These are phyloP conservation scores for Chiridota heheva DNA, from an alignment of 35 echinoderm and acorn worm species.

Conservation along the genomic window DNA sequence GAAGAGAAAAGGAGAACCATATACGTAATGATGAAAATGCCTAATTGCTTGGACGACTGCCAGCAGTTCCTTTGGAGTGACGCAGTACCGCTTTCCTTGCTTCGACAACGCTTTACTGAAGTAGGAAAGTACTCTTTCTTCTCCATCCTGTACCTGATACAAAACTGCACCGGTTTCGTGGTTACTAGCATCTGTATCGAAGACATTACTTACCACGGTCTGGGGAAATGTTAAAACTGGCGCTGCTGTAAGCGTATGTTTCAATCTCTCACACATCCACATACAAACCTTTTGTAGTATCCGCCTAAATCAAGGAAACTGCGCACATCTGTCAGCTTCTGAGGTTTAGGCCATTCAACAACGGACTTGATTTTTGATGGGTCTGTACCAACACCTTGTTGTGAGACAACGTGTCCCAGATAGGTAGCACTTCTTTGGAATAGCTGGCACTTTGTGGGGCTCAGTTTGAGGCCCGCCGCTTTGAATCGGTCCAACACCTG, in stretches of 20 bases:
- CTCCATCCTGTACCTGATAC: slow-evolving; percentile 49
- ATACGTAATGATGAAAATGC: slow-evolving; percentile 54
- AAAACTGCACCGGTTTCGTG: slow-evolving; percentile 47
- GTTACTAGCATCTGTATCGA: slow-evolving; percentile 62
- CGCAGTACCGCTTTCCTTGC: slow-evolving; percentile 48
- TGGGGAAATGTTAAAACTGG: slow-evolving; percentile 1
- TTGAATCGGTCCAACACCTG: neutral
- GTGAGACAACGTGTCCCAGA: slow-evolving; percentile 37
- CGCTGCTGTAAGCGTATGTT: slow-evolving; percentile 20
- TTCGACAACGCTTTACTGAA: slow-evolving; percentile 31
- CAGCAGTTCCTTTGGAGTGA: slow-evolving; percentile 53
- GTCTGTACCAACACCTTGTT: slow-evolving; percentile 15
- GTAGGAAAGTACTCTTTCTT: slow-evolving; percentile 36
- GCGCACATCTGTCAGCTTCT: neutral
- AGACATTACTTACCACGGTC: neutral
- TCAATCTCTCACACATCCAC: slow-evolving; percentile 14
- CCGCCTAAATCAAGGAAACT: neutral
- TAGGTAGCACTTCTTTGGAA: slow-evolving; percentile 23
- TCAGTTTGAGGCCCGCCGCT: neutral
- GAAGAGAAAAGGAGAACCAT: slow-evolving; percentile 8
- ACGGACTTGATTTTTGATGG: slow-evolving; percentile 9
- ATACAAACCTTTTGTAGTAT: neutral
- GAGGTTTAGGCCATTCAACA: neutral
- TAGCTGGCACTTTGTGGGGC: neutral
- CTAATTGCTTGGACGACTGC: slow-evolving; percentile 50